Base-by-base conservation (phyloP, 2,797 vertebrate species). In the Emydoidea blandingii region DNA sequence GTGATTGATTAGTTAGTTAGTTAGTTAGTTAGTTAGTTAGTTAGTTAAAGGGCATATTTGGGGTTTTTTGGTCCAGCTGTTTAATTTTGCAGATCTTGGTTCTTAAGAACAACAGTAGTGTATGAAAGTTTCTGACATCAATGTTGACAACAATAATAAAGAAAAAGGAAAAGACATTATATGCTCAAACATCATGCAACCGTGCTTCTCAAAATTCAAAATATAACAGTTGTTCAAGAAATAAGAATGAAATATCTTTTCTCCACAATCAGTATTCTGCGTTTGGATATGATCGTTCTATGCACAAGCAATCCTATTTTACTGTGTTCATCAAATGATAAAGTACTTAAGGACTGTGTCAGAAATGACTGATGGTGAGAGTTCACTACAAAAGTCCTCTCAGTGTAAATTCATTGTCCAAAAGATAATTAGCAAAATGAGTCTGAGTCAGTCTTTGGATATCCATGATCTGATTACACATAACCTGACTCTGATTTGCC, bases 351-450 rank as follows among this genome's bases (percentile, higher is more conserved):
- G 74, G 81, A 44, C 68, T 91, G 0, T 68, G 87, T 78, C 52
- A 85, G 83, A 94, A 95, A 96, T 96, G 92, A 90, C 87, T 94
- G 87, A 92, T 91, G 85, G 83, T 94, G 82, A 62, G 86, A 52
- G 87, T 89, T 95, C 6, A 80, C 76, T 93, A 81, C 68, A 88
- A 78, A 89, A 93, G 57, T 49, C 23, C 8, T 49, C 74, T 29
- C 27, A 37, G 21, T 44, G 90, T 81, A 90, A 91, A 89, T 95
- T 50, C 95, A 93, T 95, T 95, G 95, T 95, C 95, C 80, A 88
- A 83, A 62, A 88, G 59, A 91, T 92, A 65, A 93, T 91, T 96
- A 85, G 87, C 92, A 86, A 81, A 94, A n/a, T 68, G 87, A 87
- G 68, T 72, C 68, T 88, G 92, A 86, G 88, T 94, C 85, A 49